A percentile compares a stretch with the other conserved stretches of the same genome.
phyloP scores from a whole-genome alignment of 2,113 vertebrate genomes.

The Prietella phreatophila region DNA sequence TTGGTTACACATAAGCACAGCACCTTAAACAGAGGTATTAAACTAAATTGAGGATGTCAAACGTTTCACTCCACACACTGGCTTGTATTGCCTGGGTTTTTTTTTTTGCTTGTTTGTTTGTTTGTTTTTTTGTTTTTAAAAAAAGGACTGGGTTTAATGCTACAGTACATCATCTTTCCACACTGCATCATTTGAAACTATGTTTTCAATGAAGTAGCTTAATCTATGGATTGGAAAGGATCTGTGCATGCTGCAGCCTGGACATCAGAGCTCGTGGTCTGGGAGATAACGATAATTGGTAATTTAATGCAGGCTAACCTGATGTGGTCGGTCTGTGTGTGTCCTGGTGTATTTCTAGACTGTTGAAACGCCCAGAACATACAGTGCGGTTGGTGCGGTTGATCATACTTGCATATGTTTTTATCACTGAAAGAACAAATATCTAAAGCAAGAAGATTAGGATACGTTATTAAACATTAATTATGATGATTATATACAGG shows the following conservation, averaged over 20 bases:
- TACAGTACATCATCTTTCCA: constrained; percentile 16
- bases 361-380: constrained; percentile 53
- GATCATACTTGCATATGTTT: constrained; percentile 4
- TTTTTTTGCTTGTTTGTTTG: too few relatives aligned
- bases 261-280: constrained; percentile 22
- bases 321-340: constrained; percentile 26
- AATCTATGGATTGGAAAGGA: constrained; percentile 17
- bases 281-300: constrained; percentile 37
- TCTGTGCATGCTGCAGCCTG: constrained; percentile 31
- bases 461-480: constrained; percentile 31
- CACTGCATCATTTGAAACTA: constrained; percentile 37
- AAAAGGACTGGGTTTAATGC: constrained; percentile 18
- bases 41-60: constrained; percentile 18
- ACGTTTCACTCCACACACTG: neutral
- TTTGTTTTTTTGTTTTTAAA: too few relatives aligned
- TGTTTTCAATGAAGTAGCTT: constrained; percentile 20
- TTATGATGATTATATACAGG: constrained; percentile 22
- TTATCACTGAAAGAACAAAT: constrained; percentile 38
- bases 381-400: neutral
- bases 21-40: neutral
- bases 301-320: constrained; percentile 45
- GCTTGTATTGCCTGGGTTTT: neutral
- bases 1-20: constrained; percentile 23
- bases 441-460: neutral
- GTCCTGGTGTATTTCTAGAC: constrained; percentile 40